Evolutionary conservation across 1,140 invertebrate genomes (phyloP).

Genomic region (Drosophila pseudoobscura): DNA sequence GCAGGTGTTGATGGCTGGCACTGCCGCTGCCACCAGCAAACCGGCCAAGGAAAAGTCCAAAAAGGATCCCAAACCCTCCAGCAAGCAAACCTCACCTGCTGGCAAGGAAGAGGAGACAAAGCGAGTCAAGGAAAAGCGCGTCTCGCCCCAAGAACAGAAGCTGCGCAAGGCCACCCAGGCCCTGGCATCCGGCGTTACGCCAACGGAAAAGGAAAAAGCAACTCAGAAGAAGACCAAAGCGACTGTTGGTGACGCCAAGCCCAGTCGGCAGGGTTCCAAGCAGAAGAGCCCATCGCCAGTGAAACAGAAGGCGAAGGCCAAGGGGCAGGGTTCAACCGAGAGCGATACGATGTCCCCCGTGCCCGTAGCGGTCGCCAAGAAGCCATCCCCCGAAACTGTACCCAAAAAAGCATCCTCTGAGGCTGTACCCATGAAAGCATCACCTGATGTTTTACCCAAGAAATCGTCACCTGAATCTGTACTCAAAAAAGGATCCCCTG

Average conservation of each 20-base stretch:
- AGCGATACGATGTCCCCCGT: slow-evolving; percentile 45
- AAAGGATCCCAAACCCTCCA: slow-evolving; percentile 28
- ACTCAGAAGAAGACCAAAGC: slow-evolving; percentile 27
- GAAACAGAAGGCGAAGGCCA: slow-evolving; percentile 36
- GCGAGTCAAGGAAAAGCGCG: slow-evolving; percentile 55
- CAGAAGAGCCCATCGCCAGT: slow-evolving; percentile 63
- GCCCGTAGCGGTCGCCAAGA: slow-evolving; percentile 12
- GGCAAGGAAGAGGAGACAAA: slow-evolving; percentile 39
- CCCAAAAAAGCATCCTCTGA: slow-evolving; percentile 1
- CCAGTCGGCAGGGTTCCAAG: slow-evolving; percentile 49
- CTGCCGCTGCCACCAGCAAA: slow-evolving; percentile 18
- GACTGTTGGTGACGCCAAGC: slow-evolving; percentile 18
- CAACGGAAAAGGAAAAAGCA: slow-evolving; percentile 47
- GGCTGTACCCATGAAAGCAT: background rate
- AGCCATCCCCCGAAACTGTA: background rate
- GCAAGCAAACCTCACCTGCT: slow-evolving; percentile 54
- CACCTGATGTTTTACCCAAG: background rate
- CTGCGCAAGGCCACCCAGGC: slow-evolving; percentile 44
- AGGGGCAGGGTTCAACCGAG: slow-evolving; percentile 49
- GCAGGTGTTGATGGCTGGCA: slow-evolving; percentile 68
- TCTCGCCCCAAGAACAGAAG: slow-evolving; percentile 66
- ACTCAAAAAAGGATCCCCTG: background rate
- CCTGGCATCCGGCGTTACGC: slow-evolving; percentile 18
- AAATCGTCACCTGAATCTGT: background rate
- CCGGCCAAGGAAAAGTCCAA: slow-evolving; percentile 22